phyloP scores from a whole-genome alignment of 2,113 vertebrate species.

The Spea multiplicata region DNA sequence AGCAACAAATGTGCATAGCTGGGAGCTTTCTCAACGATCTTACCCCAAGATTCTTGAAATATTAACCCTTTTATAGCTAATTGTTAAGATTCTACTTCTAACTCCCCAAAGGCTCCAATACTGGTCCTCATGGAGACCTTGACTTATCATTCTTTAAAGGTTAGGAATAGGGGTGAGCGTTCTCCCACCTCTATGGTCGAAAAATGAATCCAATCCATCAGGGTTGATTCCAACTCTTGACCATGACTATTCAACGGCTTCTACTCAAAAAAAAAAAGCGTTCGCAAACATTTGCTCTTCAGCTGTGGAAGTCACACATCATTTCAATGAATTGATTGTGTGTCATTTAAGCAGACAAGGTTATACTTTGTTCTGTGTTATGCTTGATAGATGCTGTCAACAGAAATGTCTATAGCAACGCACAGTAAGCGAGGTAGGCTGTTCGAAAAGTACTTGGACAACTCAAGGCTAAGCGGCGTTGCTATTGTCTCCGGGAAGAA shows the following conservation, averaged over 20 bases:
- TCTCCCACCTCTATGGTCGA: no score
- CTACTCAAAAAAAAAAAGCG: not conserved
- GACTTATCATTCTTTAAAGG: no score
- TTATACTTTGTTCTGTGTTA: slow-evolving; percentile 19
- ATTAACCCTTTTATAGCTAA: no score
- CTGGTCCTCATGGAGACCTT: no score
- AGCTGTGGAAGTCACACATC: not conserved
- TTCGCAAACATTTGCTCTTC: slow-evolving; percentile 6
- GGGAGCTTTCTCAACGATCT: no score
- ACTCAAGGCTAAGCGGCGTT: not conserved
- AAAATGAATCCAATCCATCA: no score
- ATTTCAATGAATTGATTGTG: slow-evolving; percentile 23
- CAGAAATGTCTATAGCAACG: not conserved
- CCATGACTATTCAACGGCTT: not conserved
- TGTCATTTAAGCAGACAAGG: slow-evolving; percentile 16
- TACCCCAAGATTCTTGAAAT: no score
- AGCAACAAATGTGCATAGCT: no score
- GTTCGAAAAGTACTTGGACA: slow-evolving; percentile 1
- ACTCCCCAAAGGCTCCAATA: no score
- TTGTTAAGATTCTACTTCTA: no score
- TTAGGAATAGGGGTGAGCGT: no score
- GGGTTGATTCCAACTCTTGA: not conserved
- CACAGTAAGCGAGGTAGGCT: not conserved
- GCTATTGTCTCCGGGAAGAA: not conserved
- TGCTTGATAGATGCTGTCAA: slow-evolving; percentile 7